Evolutionary conservation across 2,797 vertebrate genomes (phyloP).

Genomic region (Lepilemur ruficaudatus): DNA sequence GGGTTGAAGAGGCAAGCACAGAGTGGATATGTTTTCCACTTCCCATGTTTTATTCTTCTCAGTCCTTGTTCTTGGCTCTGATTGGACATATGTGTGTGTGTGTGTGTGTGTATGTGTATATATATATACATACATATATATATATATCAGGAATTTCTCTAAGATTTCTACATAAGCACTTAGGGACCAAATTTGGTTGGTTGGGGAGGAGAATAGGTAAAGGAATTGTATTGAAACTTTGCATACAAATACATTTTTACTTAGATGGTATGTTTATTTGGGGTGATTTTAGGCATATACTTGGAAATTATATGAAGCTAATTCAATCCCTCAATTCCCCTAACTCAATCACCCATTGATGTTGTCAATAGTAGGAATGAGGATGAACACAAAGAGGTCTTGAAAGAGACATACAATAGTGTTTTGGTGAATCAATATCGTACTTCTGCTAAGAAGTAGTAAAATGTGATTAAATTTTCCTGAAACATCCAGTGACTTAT

Average conservation of each 20-base stretch:
- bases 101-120: background rate
- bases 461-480: background rate
- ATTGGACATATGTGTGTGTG: too few species aligned
- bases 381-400: background rate
- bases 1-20: background rate
- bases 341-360: background rate
- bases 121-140: background rate
- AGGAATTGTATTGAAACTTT: background rate
- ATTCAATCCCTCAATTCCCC: background rate
- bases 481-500: background rate
- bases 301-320: background rate
- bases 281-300: background rate
- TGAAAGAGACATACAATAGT: background rate
- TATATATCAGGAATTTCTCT: background rate
- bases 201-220: background rate
- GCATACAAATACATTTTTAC: background rate
- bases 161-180: background rate
- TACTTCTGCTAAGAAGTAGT: background rate
- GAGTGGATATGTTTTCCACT: background rate
- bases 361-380: background rate
- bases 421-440: background rate
- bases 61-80: background rate
- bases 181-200: background rate
- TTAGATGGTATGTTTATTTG: background rate
- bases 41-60: background rate